A percentile compares a stretch with the other conserved stretches of the same genome.
Evolutionary conservation across 1,140 invertebrate genomes (phyloP).

Genomic region (Pemphigus obesinymphae): DNA sequence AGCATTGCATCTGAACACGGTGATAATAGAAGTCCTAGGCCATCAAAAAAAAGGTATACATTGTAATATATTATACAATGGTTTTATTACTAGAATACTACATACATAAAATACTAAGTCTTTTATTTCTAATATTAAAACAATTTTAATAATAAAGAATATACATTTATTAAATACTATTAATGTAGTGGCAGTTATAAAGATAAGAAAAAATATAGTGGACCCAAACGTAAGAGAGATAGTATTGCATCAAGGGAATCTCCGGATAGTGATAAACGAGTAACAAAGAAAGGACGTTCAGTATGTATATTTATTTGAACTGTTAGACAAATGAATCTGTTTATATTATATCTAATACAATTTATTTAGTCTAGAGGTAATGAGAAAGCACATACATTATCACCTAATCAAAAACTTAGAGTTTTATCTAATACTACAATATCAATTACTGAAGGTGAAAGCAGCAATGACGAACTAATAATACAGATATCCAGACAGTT

Average conservation of each 20-base stretch:
- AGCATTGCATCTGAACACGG: neutral
- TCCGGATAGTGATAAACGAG: conserved; percentile 63
- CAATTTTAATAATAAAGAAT: neutral
- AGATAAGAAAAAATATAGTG: conserved; percentile 6
- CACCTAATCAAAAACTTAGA: conserved; percentile 75
- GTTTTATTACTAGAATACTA: no score
- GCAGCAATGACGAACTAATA: conserved; percentile 61
- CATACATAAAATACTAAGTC: no score
- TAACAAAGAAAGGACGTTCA: conserved; percentile 54
- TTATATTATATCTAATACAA: no score
- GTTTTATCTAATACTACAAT: conserved; percentile 93
- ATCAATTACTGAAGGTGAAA: conserved; percentile 87
- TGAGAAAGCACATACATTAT: conserved; percentile 46
- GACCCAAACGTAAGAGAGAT: conserved; percentile 37
- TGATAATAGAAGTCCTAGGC: neutral
- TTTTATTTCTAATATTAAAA: no score
- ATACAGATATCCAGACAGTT: conserved; percentile 60
- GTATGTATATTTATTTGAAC: neutral
- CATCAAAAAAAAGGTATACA: conserved; percentile 31
- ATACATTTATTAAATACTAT: neutral
- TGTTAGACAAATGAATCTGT: no score
- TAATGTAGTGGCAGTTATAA: neutral
- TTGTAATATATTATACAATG: no score
- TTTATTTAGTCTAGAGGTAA: neutral
- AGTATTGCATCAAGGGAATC: conserved; percentile 52